Evolutionary conservation across 2,888 invertebrate genomes (phyloP).

Genomic region (Neoitamus cyanurus): DNA sequence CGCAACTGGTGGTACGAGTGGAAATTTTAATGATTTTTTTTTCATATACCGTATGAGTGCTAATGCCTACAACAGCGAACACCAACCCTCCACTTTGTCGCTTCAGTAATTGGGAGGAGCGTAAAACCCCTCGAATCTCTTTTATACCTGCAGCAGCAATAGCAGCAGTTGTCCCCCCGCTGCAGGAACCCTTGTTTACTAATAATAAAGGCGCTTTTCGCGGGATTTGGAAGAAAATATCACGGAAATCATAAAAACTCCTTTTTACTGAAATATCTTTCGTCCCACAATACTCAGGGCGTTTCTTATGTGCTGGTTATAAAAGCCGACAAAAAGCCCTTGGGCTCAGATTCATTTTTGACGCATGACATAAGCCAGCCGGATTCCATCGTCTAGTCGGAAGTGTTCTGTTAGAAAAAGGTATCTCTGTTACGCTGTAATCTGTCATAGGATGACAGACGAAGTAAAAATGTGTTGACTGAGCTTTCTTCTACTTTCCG

Average conservation of each 20-base stretch:
- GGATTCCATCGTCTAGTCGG: conserved; percentile 16
- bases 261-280: conserved; percentile 15
- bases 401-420: conserved; percentile 27
- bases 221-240: background rate
- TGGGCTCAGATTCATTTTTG: conserved; percentile 17
- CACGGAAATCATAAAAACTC: conserved; percentile 17
- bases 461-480: conserved; percentile 36
- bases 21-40: background rate
- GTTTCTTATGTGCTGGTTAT: conserved; percentile 19
- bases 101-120: background rate
- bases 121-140: background rate
- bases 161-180: background rate
- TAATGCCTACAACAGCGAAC: background rate
- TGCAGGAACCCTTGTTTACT: background rate
- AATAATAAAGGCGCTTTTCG: background rate
- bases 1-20: background rate
- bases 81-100: background rate
- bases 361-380: conserved; percentile 40
- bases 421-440: conserved; percentile 13
- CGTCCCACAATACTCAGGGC: background rate
- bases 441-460: conserved; percentile 41
- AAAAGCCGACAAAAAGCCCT: conserved; percentile 33
- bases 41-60: background rate
- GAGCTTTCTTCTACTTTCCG: background rate
- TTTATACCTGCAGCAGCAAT: background rate